A percentile compares a stretch with the other conserved stretches of the same genome.
Evolutionary conservation across 2,888 invertebrate species (phyloP).

Genomic region (Lochmaea capreae): DNA sequence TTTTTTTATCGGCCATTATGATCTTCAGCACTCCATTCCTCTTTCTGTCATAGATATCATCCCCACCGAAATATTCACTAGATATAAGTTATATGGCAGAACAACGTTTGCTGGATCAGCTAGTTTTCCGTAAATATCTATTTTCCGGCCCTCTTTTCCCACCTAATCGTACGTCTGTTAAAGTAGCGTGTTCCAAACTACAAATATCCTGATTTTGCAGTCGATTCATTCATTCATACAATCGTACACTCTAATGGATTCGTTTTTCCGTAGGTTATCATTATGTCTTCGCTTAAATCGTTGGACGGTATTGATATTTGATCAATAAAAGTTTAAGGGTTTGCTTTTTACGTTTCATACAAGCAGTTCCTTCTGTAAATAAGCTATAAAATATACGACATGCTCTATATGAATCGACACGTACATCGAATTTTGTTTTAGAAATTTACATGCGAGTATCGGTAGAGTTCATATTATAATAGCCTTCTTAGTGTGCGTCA

Average conservation of each 20-base stretch:
- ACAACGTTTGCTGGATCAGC: no score
- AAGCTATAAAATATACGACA: slow-evolving; percentile 2
- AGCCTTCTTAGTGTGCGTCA: no score
- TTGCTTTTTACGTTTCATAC: background rate
- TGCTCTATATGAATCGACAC: slow-evolving; percentile 5
- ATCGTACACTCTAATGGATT: background rate
- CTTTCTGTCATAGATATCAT: no score
- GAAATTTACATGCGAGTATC: background rate
- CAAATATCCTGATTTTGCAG: slow-evolving; percentile 7
- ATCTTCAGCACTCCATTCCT: no score
- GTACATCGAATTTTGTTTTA: no score
- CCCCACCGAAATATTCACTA: no score
- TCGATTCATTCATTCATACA: background rate
- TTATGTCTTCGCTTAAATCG: slow-evolving; percentile 11
- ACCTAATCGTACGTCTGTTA: background rate
- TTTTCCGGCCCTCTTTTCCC: background rate
- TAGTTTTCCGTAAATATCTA: no score
- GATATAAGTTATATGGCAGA: no score
- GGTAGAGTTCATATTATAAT: no score
- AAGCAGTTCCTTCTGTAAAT: background rate
- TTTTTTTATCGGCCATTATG: no score
- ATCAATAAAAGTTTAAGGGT: slow-evolving; percentile 15
- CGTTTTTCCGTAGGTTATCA: slow-evolving; percentile 9
- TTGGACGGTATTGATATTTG: slow-evolving; percentile 9
- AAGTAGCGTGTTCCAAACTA: slow-evolving; percentile 5